A percentile compares a stretch with the other conserved stretches of the same genome.
phyloP scores from a whole-genome alignment of 2,888 invertebrate species.

The Dynastes tityus region DNA sequence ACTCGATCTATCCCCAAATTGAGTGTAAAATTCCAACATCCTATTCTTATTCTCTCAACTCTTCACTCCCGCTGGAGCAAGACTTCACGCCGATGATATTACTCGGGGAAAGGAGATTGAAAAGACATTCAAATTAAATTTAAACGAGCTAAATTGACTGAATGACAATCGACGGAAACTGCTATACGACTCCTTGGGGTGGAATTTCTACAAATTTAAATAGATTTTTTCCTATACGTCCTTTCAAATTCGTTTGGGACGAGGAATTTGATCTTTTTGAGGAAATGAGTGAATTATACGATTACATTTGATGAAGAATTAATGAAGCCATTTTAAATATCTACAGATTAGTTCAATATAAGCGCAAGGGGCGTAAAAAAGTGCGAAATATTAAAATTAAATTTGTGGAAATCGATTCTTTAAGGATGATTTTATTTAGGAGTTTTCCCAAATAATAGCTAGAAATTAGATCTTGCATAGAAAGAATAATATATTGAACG shows the following conservation, averaged over 20 bases:
- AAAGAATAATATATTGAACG: too few relatives aligned
- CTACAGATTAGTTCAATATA: too few relatives aligned
- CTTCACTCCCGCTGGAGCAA: neutral
- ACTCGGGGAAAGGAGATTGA: neutral
- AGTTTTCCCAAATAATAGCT: too few relatives aligned
- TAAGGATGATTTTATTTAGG: too few relatives aligned
- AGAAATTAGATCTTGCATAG: too few relatives aligned
- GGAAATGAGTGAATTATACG: neutral
- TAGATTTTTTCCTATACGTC: neutral
- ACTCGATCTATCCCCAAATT: neutral
- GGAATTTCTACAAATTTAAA: neutral
- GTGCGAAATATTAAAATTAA: too few relatives aligned
- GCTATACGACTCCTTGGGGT: neutral
- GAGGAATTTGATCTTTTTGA: too few relatives aligned
- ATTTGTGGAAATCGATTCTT: too few relatives aligned
- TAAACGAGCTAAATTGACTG: slow-evolving; percentile 17
- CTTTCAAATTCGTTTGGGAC: too few relatives aligned
- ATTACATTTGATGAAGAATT: neutral
- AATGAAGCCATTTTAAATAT: too few relatives aligned
- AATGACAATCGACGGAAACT: neutral
- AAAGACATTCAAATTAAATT: slow-evolving; percentile 14
- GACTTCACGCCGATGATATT: neutral
- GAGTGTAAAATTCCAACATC: neutral
- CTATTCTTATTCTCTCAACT: neutral
- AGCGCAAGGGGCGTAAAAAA: too few relatives aligned